These are phyloP conservation scores for Drosophila dunni DNA, from an alignment of 1,140 invertebrate genomes.

Conservation along the genomic window DNA sequence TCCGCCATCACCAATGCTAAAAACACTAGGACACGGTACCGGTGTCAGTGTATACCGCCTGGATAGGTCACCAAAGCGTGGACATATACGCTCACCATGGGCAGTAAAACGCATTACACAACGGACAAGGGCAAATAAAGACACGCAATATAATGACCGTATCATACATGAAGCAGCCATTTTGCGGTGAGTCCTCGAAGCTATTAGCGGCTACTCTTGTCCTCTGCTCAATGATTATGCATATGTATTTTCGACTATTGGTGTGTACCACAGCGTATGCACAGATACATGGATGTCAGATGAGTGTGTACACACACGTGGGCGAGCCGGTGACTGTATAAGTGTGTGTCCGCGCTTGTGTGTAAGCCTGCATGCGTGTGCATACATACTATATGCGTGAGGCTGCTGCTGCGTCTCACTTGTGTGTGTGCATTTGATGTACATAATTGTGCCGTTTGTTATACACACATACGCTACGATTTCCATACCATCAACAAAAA, in stretches of 20 bases:
- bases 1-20: constrained; percentile 77
- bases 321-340: constrained; percentile 33
- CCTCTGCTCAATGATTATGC: constrained; percentile 20
- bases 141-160: constrained; percentile 85
- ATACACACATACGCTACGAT: neutral
- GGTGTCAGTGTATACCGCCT: constrained; percentile 92
- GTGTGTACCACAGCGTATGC: constrained; percentile 5
- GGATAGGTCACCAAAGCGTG: constrained; percentile 88
- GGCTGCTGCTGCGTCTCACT: constrained; percentile 41
- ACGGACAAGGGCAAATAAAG: constrained; percentile 59
- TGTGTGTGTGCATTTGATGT: constrained; percentile 54
- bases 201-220: neutral
- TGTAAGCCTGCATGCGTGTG: constrained; percentile 43
- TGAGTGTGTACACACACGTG: constrained; percentile 42
- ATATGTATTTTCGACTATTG: constrained; percentile 36
- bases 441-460: constrained; percentile 41
- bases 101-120: constrained; percentile 89
- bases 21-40: constrained; percentile 84
- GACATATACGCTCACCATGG: constrained; percentile 90
- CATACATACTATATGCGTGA: constrained; percentile 36
- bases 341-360: constrained; percentile 21
- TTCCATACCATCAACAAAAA: no score
- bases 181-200: constrained; percentile 63
- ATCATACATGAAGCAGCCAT: constrained; percentile 89
- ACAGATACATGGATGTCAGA: constrained; percentile 8